These are phyloP conservation scores for Conus ventricosus DNA, from an alignment of 1,140 invertebrate species.

Conservation along the genomic window DNA sequence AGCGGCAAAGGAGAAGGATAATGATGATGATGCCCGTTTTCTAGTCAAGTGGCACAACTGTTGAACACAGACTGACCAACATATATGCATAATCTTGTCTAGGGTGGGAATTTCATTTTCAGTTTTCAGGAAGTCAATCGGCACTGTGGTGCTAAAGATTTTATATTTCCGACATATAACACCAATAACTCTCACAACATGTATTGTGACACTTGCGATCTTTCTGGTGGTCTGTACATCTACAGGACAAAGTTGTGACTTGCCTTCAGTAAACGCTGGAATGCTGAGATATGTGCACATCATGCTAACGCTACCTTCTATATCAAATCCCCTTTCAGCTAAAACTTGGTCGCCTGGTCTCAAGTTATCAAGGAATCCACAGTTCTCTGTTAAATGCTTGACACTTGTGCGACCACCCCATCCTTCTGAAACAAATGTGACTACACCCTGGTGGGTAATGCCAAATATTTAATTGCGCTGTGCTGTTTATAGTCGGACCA, in stretches of 20 bases:
- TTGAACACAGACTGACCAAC: background rate
- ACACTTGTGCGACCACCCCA: slow-evolving; percentile 48
- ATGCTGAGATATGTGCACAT: slow-evolving; percentile 11
- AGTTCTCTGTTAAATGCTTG: slow-evolving; percentile 36
- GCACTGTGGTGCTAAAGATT: slow-evolving; percentile 43
- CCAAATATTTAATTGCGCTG: slow-evolving; percentile 47
- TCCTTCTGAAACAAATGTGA: slow-evolving; percentile 43
- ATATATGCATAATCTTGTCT: slow-evolving; percentile 44
- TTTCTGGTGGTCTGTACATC: slow-evolving; percentile 36
- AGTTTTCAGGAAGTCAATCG: slow-evolving; percentile 41
- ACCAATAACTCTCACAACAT: slow-evolving; percentile 48
- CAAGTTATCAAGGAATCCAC: slow-evolving; percentile 40
- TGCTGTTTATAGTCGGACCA: too few relatives aligned
- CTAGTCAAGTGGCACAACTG: background rate
- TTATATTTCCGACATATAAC: slow-evolving; percentile 49
- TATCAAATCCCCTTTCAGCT: slow-evolving; percentile 45
- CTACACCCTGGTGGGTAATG: slow-evolving; percentile 43
- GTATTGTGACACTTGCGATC: slow-evolving; percentile 42
- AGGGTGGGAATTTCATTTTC: slow-evolving; percentile 33
- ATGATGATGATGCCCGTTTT: too few relatives aligned
- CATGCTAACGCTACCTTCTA: background rate
- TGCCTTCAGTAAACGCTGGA: slow-evolving; percentile 31
- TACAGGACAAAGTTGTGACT: slow-evolving; percentile 19
- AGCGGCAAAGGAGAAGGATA: too few relatives aligned
- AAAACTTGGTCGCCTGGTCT: slow-evolving; percentile 36